phyloP scores from a whole-genome alignment of 1,140 invertebrate species.

The Plodia interpunctella region DNA sequence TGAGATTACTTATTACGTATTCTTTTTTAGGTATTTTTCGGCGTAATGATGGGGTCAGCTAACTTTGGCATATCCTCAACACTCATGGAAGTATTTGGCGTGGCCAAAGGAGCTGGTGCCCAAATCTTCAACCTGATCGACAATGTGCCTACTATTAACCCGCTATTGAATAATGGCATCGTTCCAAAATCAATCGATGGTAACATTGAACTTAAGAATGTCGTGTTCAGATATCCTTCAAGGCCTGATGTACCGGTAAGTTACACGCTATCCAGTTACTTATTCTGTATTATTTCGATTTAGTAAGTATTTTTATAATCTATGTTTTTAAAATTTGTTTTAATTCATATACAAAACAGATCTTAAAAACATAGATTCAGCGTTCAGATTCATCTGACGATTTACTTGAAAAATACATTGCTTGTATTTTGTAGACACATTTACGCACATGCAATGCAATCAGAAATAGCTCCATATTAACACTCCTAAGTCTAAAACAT shows the following conservation, averaged over 20 bases:
- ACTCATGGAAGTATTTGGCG: conserved; percentile 85
- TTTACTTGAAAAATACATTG: too few species aligned
- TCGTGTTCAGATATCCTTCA: conserved; percentile 91
- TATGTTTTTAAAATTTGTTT: too few species aligned
- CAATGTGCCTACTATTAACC: conserved; percentile 88
- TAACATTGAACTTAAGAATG: conserved; percentile 87
- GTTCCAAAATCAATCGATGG: conserved; percentile 81
- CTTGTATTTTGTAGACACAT: too few species aligned
- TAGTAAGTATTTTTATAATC: too few species aligned
- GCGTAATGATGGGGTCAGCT: conserved; percentile 90
- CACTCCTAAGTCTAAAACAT: too few species aligned
- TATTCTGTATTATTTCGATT: not conserved
- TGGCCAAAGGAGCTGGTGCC: conserved; percentile 88
- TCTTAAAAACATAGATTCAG: too few species aligned
- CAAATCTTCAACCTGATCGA: conserved; percentile 91
- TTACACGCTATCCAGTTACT: conserved; percentile 3
- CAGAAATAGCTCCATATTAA: too few species aligned
- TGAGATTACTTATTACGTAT: too few species aligned
- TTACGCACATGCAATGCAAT: too few species aligned
- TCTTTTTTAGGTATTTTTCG: conserved; percentile 84
- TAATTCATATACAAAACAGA: too few species aligned
- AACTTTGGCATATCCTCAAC: conserved; percentile 93
- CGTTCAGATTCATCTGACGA: too few species aligned
- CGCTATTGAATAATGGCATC: conserved; percentile 81
- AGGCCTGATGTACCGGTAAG: conserved; percentile 83